Percentiles rank a stretch among this genome's conserved stretches.
Evolutionary conservation across 1,140 invertebrate species (phyloP).

Genomic region (Metaphire vulgaris): DNA sequence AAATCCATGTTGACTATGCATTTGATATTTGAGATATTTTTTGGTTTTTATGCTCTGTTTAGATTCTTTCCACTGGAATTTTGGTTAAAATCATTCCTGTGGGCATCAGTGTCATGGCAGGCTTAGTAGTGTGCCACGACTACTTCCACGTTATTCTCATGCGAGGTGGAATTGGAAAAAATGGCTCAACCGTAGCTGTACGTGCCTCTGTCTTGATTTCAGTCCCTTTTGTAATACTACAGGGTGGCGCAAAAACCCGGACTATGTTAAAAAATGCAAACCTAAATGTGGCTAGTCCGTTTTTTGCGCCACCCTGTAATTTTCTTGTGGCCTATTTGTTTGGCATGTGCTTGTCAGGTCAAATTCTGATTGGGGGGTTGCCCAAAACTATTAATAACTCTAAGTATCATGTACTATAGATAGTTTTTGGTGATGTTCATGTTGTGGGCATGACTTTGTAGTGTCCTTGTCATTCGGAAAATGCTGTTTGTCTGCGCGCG

Average conservation of each 20-base stretch:
- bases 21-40: no score
- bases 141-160: constrained; percentile 68
- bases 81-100: constrained; percentile 44
- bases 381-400: not conserved
- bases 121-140: constrained; percentile 58
- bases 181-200: constrained; percentile 92
- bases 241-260: no score
- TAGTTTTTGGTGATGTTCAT: not conserved
- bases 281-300: no score
- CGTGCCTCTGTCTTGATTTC: no score
- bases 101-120: constrained; percentile 58
- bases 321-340: no score
- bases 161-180: constrained; percentile 89
- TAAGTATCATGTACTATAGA: not conserved
- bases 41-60: no score
- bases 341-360: no score
- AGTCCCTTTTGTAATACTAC: no score
- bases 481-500: not conserved
- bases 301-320: no score
- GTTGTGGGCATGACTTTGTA: not conserved
- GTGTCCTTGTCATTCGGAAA: not conserved
- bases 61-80: constrained; percentile 44
- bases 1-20: no score
- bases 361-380: no score
- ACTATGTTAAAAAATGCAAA: no score